Conservation (phyloP, 37 sponge, comb jelly and placozoan species). For the Agelas oroides region DNA sequence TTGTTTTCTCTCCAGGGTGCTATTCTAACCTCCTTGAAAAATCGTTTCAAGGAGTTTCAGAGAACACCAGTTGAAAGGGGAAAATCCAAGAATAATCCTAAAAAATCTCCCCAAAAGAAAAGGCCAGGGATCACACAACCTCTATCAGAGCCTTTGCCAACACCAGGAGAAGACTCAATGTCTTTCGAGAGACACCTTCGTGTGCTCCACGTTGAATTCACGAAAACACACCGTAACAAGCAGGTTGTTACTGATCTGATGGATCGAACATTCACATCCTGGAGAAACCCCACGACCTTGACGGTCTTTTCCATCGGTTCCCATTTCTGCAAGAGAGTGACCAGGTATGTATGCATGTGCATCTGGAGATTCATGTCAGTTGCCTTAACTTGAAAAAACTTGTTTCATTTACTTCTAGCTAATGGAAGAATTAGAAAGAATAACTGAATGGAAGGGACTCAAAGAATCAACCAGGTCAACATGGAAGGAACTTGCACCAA, state of each 20-base stretch:
- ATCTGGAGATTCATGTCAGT: neutral
- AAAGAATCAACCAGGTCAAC: neutral
- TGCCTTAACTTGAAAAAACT: neutral
- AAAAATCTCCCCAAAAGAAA: neutral
- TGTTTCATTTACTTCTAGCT: neutral
- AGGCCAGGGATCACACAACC: neutral
- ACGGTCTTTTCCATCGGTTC: neutral
- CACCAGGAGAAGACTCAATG: too few relatives aligned
- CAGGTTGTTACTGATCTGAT: conserved; percentile 7
- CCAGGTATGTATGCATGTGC: neutral
- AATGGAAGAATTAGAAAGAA: neutral
- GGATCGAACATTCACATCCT: conserved; percentile 7
- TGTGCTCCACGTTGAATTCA: neutral
- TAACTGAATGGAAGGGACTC: neutral
- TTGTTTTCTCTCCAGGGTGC: conserved; percentile 3
- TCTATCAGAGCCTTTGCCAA: neutral
- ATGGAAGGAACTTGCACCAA: neutral
- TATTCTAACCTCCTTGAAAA: neutral
- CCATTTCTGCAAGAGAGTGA: neutral
- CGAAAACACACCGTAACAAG: neutral
- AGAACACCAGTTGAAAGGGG: neutral
- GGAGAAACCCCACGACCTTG: neutral
- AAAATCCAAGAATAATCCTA: neutral
- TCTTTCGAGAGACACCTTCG: neutral
- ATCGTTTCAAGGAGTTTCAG: conserved; percentile 22